A percentile compares a stretch with the other conserved stretches of the same genome.
Evolutionary conservation across 2,888 invertebrate species (phyloP).

Genomic region (Girardia tigrina): DNA sequence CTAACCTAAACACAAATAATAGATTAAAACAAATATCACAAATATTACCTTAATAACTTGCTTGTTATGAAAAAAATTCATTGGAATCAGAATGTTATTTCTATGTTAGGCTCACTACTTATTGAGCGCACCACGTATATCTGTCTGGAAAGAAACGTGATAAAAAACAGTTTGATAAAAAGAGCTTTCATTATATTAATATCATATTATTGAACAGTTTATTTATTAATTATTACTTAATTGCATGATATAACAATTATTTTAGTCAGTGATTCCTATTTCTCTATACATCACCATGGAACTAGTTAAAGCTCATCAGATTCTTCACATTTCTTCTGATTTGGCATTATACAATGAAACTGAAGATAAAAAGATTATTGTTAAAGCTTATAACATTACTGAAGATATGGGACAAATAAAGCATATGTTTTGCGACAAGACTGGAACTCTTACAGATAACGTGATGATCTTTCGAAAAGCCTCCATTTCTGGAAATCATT

Average conservation of each 20-base stretch:
- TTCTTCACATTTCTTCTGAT: constrained; percentile 83
- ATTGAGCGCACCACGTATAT: no score
- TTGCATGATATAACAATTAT: constrained; percentile 24
- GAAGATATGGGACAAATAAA: constrained; percentile 83
- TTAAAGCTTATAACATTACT: constrained; percentile 83
- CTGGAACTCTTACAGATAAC: constrained; percentile 90
- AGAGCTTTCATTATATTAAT: no score
- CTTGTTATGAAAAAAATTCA: no score
- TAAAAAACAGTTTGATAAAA: no score
- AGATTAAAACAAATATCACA: no score
- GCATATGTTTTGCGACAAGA: constrained; percentile 90
- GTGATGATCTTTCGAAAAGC: constrained; percentile 87
- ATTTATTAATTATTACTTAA: no score
- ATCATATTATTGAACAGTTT: no score
- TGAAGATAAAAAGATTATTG: constrained; percentile 69
- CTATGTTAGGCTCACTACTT: no score
- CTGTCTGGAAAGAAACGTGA: no score
- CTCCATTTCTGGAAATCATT: constrained; percentile 60
- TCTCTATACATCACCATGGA: constrained; percentile 91
- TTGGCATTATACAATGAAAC: constrained; percentile 69
- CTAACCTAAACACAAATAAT: no score
- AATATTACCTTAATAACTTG: no score
- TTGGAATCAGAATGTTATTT: no score
- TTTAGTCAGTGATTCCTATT: constrained; percentile 79
- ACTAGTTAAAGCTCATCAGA: constrained; percentile 82